Evolutionary conservation across 1,140 invertebrate species (phyloP).

Genomic region (Dendroctonus valens): DNA sequence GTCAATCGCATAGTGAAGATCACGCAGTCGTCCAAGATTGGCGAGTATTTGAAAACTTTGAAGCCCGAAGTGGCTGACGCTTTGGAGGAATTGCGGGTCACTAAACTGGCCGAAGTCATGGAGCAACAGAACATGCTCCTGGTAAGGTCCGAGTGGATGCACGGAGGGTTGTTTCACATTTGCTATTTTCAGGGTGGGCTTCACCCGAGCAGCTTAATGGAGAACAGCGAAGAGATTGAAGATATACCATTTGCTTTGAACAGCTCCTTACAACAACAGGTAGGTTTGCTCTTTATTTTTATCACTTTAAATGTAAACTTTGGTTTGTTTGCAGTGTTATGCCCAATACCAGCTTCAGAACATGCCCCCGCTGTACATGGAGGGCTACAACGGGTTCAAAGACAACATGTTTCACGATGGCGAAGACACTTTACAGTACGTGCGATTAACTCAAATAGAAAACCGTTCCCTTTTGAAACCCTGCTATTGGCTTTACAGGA

Average conservation of each 20-base stretch:
- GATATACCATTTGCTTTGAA: constrained; percentile 39
- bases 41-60: constrained; percentile 56
- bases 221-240: constrained; percentile 43
- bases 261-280: constrained; percentile 38
- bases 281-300: too few relatives aligned
- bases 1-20: constrained; percentile 61
- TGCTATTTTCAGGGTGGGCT: constrained; percentile 45
- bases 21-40: constrained; percentile 51
- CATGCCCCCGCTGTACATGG: constrained; percentile 43
- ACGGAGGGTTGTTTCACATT: too few relatives aligned
- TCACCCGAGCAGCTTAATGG: constrained; percentile 43
- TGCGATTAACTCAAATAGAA: constrained; percentile 1
- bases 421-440: constrained; percentile 60
- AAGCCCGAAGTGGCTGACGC: constrained; percentile 57
- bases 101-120: constrained; percentile 61
- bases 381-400: constrained; percentile 62
- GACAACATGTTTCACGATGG: constrained; percentile 67
- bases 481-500: constrained; percentile 29
- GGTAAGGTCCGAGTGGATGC: constrained; percentile 44
- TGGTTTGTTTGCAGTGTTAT: constrained; percentile 35
- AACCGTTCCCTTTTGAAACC: neutral
- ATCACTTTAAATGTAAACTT: constrained; percentile 1
- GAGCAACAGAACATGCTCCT: constrained; percentile 59
- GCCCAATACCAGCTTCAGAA: constrained; percentile 43
- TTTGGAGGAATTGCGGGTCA: constrained; percentile 62